These are phyloP conservation scores for Callosobruchus maculatus DNA, from an alignment of 2,888 invertebrate species.

Conservation along the genomic window DNA sequence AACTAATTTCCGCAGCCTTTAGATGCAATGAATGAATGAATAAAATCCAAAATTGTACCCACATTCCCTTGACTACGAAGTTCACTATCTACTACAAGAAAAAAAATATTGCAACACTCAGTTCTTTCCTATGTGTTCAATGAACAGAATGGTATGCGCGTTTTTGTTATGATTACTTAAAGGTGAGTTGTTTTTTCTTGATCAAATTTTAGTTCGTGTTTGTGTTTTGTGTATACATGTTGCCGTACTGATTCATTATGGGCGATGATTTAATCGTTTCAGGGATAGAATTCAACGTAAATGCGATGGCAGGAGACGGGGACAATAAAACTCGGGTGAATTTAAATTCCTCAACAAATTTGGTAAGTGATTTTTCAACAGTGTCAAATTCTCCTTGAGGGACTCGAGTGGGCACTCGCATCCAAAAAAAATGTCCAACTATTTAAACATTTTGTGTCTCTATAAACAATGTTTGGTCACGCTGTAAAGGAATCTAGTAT, in stretches of 20 bases:
- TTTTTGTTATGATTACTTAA: not conserved
- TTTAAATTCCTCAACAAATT: constrained; percentile 17
- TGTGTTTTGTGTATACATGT: not conserved
- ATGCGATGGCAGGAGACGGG: constrained; percentile 12
- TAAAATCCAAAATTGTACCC: not conserved
- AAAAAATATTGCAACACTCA: not conserved
- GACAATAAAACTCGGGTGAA: constrained; percentile 12
- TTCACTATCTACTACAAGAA: not conserved
- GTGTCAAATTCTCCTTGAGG: no score
- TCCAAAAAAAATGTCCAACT: no score
- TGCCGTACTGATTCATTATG: not conserved
- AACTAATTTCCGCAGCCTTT: no score
- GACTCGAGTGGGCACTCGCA: no score
- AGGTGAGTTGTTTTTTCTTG: not conserved
- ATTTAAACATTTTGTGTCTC: no score
- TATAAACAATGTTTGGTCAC: no score
- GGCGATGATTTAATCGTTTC: constrained; percentile 6
- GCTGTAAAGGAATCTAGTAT: no score
- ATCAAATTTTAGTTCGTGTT: not conserved
- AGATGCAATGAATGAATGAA: no score
- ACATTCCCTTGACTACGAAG: not conserved
- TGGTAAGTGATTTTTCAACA: constrained; percentile 14
- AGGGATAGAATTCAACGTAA: constrained; percentile 10
- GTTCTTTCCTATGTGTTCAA: not conserved
- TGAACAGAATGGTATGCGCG: not conserved